These are phyloP conservation scores for Stichopus chloronotus DNA, from an alignment of 35 echinoderm and acorn worm genomes.

Conservation along the genomic window DNA sequence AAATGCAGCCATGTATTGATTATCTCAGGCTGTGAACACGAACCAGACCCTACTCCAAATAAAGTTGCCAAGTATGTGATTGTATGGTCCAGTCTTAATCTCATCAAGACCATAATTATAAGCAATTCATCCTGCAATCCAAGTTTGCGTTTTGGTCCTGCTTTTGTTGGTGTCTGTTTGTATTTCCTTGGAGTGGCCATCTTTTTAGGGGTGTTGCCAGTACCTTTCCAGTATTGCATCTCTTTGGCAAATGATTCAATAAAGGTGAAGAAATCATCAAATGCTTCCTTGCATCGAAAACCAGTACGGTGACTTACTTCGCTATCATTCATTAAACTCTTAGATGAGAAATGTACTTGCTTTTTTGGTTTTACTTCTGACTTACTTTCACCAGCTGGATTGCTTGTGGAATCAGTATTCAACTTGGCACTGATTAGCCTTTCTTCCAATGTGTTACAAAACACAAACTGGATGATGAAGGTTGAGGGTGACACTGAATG, in stretches of 20 bases:
- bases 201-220: background rate
- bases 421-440: background rate
- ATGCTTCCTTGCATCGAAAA: no score
- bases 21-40: background rate
- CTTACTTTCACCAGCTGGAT: no score
- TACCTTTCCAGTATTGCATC: conserved; percentile 15
- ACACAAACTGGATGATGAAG: no score
- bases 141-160: conserved; percentile 7
- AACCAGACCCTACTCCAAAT: background rate
- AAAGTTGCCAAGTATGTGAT: background rate
- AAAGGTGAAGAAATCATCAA: background rate
- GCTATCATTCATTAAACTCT: background rate
- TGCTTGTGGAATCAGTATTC: no score
- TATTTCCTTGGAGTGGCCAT: background rate
- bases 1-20: conserved; percentile 20
- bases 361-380: conserved; percentile 5
- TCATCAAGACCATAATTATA: conserved; percentile 3
- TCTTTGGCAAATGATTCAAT: background rate
- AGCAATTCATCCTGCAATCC: background rate
- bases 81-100: background rate
- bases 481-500: no score
- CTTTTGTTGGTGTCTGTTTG: background rate
- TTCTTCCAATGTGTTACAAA: no score
- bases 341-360: background rate
- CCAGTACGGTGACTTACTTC: no score